Evolutionary conservation across 2,888 invertebrate species (phyloP), one percentile per base, ranked within the genome.

Genomic region (Drosophila histrio): DNA sequence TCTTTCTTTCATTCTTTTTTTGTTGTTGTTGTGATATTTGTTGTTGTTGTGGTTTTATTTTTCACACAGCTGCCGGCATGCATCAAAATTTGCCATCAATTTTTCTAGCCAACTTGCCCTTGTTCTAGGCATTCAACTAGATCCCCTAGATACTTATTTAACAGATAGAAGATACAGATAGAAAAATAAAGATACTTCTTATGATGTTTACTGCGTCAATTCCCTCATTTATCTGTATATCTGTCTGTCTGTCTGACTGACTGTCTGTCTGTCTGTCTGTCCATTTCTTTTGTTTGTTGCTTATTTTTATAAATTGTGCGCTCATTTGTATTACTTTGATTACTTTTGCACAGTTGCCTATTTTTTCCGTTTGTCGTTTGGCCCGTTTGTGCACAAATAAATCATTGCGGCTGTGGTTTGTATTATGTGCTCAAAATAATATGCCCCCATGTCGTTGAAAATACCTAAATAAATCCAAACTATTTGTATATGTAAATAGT

Each of bases 311-410:
- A 83, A 72, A 77, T 67, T 71, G 72, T 76, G 50, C 72, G 44
- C 69, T 66, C 81, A 86, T 86, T 82, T 82, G 87, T 86, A 86
- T 82, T 82, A 82, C 87, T 82, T 86, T 82, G 87, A 82, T 82
- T 82, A 82, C 87, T 84, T 71, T 71, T 52, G 57, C 60, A 50
- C 57, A 43, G 54, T 69, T 59, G 28, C 38, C 57, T 17, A 22
- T 24, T 44, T 34, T 47, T 39, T 50, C 38, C 30, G 32, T 47
- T 53, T 58, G 75, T 64, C 75, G 50, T 9, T 64, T 75, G 50
- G 50, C 7, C 71, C 58, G 65, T 50, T 66, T 75, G 50, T 59
- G 44, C 72, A 56, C 71, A 83, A 86, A 86, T 81, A 81, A 81
- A 86, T 81, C 81, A 81, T 83, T 73, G 64, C 28, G 65, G 15